Percentiles rank a stretch among this genome's conserved stretches.
phyloP scores from a whole-genome alignment of 92 coral and sea anemone genomes.

The Isaurus tuberculatus region DNA sequence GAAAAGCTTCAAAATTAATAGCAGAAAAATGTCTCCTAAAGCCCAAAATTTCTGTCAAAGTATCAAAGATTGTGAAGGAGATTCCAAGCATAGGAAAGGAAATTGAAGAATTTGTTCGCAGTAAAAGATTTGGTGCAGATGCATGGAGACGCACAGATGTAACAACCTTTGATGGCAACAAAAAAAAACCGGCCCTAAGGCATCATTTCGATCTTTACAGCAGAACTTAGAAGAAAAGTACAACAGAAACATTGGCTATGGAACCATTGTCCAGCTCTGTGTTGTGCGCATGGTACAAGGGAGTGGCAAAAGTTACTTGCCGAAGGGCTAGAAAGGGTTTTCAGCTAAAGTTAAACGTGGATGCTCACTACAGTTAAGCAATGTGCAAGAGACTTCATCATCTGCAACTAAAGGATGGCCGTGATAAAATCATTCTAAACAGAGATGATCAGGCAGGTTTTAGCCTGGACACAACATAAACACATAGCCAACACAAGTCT shows the following conservation, averaged over 20 bases:
- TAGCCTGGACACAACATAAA: slow-evolving; percentile 18
- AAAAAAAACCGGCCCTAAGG: slow-evolving; percentile 50
- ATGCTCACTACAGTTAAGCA: slow-evolving; percentile 59
- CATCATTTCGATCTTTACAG: slow-evolving; percentile 44
- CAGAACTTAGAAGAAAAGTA: slow-evolving; percentile 42
- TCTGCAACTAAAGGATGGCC: slow-evolving; percentile 42
- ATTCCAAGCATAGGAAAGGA: slow-evolving; percentile 66
- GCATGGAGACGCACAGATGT: slow-evolving; percentile 76
- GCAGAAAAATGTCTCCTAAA: slow-evolving; percentile 53
- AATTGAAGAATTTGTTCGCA: slow-evolving; percentile 58
- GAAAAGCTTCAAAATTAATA: slow-evolving; percentile 50
- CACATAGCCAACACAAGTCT: slow-evolving; percentile 36
- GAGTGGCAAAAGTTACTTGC: slow-evolving; percentile 46
- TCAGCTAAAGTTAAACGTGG: slow-evolving; percentile 49
- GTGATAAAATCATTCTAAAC: slow-evolving; percentile 35
- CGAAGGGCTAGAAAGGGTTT: slow-evolving; percentile 66
- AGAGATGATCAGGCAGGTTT: slow-evolving; percentile 50
- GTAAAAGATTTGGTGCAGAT: slow-evolving; percentile 63
- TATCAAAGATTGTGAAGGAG: slow-evolving; percentile 55
- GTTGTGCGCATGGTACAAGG: slow-evolving; percentile 50
- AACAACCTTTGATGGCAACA: slow-evolving; percentile 58
- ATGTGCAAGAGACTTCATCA: slow-evolving; percentile 51
- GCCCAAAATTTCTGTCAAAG: slow-evolving; percentile 52
- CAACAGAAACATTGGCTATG: slow-evolving; percentile 54
- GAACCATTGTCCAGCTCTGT: slow-evolving; percentile 56